Evolutionary conservation across 2,888 invertebrate genomes (phyloP), one percentile per base, ranked within the genome.

Genomic region (Listrodromus nycthemerus): DNA sequence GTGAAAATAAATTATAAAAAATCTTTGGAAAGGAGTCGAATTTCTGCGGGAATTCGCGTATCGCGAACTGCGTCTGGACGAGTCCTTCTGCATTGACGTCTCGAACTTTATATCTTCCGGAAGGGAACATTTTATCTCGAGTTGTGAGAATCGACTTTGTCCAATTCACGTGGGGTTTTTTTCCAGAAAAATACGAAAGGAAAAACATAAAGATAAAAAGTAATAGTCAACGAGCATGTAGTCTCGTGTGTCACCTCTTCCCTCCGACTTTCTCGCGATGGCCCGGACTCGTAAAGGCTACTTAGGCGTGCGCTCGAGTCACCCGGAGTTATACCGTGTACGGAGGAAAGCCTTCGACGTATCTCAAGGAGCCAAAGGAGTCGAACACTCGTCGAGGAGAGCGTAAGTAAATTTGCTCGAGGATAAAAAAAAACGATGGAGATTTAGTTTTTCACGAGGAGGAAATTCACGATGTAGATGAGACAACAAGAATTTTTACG

Each of bases 311-410:
- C 21, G 27, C 45, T 27, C 67, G 30, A 27, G 50, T 24, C 45
- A 19, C 37, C 30, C n/a, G 37, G 71, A 41, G 50, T 27, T 55
- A 41, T 30, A 65, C 45, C 21, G 73, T 69, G 63, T 41, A 52
- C 45, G 73, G 50, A 55, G 21, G 24, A 71, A 48, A 82, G 58
- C 61, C 55, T 27, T 67, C 61, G 63, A 80, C 76, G 70, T 76
- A 80, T 76, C 74, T 80, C 83, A 83, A 80, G 76, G 83, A 76
- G 52, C 79, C 69, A 61, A 83, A 80, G 79, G 70, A 58, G 70
- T 79, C 63, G 74, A 63, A 70, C 79, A 50, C 82, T 83, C 79
- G 74, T 79, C 70, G 79, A 76, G 71, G 76, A 80, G 80, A 76
- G 67, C 66, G 70, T 80, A 52, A 78, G 69, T 66, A 70, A 70